Conservation (phyloP, 2,113 vertebrate species). For the Salvelinus sp. region DNA sequence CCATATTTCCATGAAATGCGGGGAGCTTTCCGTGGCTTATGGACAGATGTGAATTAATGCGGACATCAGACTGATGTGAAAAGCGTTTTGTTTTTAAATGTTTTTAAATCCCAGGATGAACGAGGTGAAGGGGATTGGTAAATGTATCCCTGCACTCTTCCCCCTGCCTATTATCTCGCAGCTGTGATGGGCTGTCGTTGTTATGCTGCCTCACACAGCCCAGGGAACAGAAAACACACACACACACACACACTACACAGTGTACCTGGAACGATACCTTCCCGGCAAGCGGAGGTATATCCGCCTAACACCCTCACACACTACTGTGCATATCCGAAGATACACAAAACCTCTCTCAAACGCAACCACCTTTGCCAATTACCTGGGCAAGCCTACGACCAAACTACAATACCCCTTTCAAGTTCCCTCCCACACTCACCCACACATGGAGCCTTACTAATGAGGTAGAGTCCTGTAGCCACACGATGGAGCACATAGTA, state of each 20-base stretch:
- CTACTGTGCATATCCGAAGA: no score
- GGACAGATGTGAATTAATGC: neutral
- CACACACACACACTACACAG: slow-evolving; percentile 6
- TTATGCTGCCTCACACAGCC: neutral
- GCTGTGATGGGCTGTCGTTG: neutral
- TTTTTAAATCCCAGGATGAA: neutral
- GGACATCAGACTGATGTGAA: neutral
- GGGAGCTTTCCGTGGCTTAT: neutral
- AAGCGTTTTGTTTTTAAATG: neutral
- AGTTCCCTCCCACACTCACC: neutral
- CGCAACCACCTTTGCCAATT: no score
- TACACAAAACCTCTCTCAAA: no score
- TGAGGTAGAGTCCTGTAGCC: neutral
- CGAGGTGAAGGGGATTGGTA: neutral
- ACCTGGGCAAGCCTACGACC: no score
- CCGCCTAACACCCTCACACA: no score
- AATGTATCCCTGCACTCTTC: neutral
- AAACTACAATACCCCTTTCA: neutral
- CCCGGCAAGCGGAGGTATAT: no score
- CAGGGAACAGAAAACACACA: neutral
- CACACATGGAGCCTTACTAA: neutral
- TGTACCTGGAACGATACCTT: slow-evolving; percentile 7
- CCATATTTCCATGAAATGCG: neutral
- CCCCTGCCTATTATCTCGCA: neutral
- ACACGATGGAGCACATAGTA: neutral